These are phyloP conservation scores for Sebastes wilsoni DNA, from an alignment of 2,797 vertebrate genomes.

Conservation along the genomic window DNA sequence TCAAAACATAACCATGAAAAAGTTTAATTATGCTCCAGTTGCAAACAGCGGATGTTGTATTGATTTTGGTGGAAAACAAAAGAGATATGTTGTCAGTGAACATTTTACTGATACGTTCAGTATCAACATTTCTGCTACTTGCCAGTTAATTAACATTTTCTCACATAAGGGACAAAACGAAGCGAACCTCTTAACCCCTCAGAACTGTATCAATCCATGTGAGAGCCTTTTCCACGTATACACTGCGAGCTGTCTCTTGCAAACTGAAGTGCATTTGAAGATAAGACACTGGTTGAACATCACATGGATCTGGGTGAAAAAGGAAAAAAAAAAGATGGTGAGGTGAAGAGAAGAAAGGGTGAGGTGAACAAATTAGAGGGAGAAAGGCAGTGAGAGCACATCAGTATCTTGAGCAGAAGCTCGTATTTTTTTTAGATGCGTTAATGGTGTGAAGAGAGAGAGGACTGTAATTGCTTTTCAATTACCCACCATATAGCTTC, in stretches of 20 bases:
- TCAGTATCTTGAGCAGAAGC: not conserved
- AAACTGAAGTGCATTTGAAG: not conserved
- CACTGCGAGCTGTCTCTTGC: not conserved
- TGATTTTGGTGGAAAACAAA: too few species aligned
- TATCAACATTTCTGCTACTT: too few species aligned
- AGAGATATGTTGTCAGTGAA: too few species aligned
- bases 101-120: too few species aligned
- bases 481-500: slow-evolving; percentile 46
- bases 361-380: not conserved
- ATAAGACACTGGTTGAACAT: not conserved
- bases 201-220: not conserved
- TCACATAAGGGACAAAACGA: too few species aligned
- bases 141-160: too few species aligned
- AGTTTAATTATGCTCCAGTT: too few species aligned
- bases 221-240: not conserved
- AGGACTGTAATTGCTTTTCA: slow-evolving; percentile 56
- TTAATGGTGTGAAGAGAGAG: not conserved
- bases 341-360: not conserved
- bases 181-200: too few species aligned
- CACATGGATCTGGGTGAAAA: not conserved
- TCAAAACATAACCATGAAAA: too few species aligned
- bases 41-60: too few species aligned
- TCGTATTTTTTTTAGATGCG: not conserved
- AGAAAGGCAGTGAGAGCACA: not conserved
- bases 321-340: not conserved